These are phyloP conservation scores for Colaptes auratus DNA, from an alignment of 2,113 vertebrate genomes.

Conservation along the genomic window DNA sequence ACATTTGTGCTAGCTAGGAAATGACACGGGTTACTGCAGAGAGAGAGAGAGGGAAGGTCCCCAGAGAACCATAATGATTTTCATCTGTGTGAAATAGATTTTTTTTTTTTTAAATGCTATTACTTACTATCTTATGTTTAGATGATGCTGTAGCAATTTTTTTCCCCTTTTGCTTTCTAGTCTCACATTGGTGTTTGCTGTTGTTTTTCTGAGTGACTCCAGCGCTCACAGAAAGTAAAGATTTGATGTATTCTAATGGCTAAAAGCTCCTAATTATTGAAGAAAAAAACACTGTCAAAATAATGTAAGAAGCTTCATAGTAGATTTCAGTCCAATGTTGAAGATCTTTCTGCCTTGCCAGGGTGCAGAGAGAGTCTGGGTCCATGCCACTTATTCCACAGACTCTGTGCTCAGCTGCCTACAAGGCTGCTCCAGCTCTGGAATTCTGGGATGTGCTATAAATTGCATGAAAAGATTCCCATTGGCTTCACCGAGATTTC, in stretches of 20 bases:
- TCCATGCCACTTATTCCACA: not conserved
- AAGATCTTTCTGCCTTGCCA: not conserved
- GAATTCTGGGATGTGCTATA: not conserved
- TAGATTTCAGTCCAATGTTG: not conserved
- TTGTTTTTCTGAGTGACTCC: slow-evolving; percentile 4
- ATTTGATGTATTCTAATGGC: not conserved
- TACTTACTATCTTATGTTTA: slow-evolving; percentile 32
- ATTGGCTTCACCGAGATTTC: not conserved
- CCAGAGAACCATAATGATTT: slow-evolving; percentile 56
- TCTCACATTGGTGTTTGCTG: slow-evolving; percentile 19
- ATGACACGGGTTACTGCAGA: slow-evolving; percentile 36
- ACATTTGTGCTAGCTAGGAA: slow-evolving; percentile 53
- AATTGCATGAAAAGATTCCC: not conserved
- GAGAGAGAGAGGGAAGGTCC: slow-evolving; percentile 22
- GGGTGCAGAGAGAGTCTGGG: not conserved
- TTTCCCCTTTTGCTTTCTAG: not conserved
- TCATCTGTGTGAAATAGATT: slow-evolving; percentile 58
- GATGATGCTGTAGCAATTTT: not conserved
- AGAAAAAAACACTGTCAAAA: not conserved
- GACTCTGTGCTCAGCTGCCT: not conserved
- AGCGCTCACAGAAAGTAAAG: not conserved
- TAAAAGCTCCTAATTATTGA: slow-evolving; percentile 34
- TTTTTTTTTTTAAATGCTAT: slow-evolving; percentile 42
- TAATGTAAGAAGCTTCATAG: not conserved
- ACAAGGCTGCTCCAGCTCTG: not conserved